A percentile compares a stretch with the other conserved stretches of the same genome.
These are phyloP conservation scores for Meteorus cinctellus DNA, from an alignment of 2,888 invertebrate species.

Conservation along the genomic window DNA sequence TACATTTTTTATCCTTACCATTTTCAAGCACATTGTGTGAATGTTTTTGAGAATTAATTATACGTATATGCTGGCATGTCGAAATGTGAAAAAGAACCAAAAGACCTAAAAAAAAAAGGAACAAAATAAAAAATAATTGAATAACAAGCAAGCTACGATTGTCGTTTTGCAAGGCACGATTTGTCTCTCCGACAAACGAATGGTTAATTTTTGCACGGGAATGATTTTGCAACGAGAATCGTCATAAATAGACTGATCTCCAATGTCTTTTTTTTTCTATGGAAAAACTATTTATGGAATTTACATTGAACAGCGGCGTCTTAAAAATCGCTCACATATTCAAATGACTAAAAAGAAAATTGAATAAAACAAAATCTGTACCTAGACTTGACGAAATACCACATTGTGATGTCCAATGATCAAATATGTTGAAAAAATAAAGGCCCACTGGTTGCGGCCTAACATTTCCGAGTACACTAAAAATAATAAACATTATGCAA, in stretches of 20 bases:
- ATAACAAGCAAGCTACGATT: conserved; percentile 21
- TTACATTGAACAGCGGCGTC: not conserved
- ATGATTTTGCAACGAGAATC: conserved; percentile 13
- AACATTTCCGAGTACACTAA: conserved; percentile 68
- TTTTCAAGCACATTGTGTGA: conserved; percentile 54
- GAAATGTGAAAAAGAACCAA: conserved; percentile 56
- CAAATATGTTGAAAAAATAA: conserved; percentile 65
- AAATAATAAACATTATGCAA: conserved; percentile 70
- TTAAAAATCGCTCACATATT: conserved; percentile 23
- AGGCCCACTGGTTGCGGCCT: conserved; percentile 70
- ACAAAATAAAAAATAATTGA: conserved; percentile 55
- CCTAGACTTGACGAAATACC: conserved; percentile 63
- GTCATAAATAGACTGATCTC: conserved; percentile 22
- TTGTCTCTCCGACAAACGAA: conserved; percentile 16
- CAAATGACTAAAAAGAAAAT: conserved; percentile 15
- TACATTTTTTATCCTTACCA: conserved; percentile 52
- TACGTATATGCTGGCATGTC: conserved; percentile 62
- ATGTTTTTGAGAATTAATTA: conserved; percentile 56
- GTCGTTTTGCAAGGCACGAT: conserved; percentile 19
- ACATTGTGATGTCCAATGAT: conserved; percentile 69
- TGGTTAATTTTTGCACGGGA: conserved; percentile 9
- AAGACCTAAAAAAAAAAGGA: conserved; percentile 49
- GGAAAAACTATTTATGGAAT: conserved; percentile 10
- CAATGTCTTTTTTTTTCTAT: not conserved
- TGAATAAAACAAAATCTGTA: conserved; percentile 49